Evolutionary conservation across 2,888 invertebrate genomes (phyloP), one percentile per base, ranked within the genome.

Genomic region (Elysia crispata): DNA sequence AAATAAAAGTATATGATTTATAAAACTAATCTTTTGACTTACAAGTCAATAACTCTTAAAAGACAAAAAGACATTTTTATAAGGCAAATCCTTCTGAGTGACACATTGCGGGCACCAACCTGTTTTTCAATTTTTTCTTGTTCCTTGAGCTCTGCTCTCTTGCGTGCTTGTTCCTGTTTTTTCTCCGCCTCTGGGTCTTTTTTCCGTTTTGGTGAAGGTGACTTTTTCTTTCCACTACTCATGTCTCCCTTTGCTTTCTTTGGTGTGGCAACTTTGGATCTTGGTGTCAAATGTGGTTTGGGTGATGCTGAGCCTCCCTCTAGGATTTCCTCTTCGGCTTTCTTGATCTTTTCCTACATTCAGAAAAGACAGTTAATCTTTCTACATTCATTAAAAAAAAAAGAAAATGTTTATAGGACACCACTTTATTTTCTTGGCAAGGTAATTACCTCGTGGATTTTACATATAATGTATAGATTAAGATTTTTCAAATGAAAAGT

Each of bases 131-230:
- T 70, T 25, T 83, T 81, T 83, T 82, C 85, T 70, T 81, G 81
- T 62, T 84, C 83, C 33, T 85, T 82, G n/a, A 85, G 81, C 60
- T 85, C 85, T 33, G 88, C 88, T 75, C 85, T 84, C 76, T 86
- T 84, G 60, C 84, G 82, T 15, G 67, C 78, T 75, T 86, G 81
- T 54, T 85, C 73, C 54, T 49, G 41, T 57, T 82, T 73, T 33
- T 77, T 79, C 49, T 74, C 77, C 1, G 69, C 54, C 28, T 77
- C 78, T 13, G 41, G 30, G 28, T 76, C 80, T 1, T 31, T 15
- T 30, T 67, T 62, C 28, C 69, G 75, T 49, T 70, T 69, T 18
- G 31, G 25, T 0, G 31, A 8, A 8, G 60, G 66, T 1, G 62
- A 15, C 50, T 75, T 76, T 31, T 49, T 57, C 57, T 49, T 33